phyloP scores from a whole-genome alignment of 2,113 vertebrate species.

The Pteruthius melanotis region DNA sequence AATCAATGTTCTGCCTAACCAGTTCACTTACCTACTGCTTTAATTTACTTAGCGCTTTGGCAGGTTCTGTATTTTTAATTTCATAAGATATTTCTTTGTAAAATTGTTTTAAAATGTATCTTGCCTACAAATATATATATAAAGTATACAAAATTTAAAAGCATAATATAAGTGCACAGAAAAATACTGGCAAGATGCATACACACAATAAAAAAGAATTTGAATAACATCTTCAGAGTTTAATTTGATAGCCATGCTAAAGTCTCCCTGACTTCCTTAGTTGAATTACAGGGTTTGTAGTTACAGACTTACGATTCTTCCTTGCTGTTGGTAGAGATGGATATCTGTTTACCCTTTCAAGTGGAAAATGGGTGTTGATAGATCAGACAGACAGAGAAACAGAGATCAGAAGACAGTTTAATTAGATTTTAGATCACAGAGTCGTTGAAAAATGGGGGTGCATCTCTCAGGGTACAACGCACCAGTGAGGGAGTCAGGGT shows the following conservation, averaged over 20 bases:
- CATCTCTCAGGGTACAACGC: not conserved
- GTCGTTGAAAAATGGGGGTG: not conserved
- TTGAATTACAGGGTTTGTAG: not conserved
- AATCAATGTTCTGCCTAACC: not conserved
- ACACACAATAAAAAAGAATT: not conserved
- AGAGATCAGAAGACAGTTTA: not conserved
- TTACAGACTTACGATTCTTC: not conserved
- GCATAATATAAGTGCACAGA: not conserved
- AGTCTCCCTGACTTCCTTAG: not conserved
- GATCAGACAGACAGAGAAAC: not conserved
- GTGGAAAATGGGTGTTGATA: constrained; percentile 6
- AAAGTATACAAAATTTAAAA: not conserved
- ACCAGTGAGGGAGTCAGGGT: not conserved
- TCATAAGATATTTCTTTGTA: not conserved
- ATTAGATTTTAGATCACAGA: constrained; percentile 6
- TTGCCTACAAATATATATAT: not conserved
- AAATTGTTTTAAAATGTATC: not conserved
- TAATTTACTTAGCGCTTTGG: not conserved
- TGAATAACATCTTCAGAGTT: not conserved
- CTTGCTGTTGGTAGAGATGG: not conserved
- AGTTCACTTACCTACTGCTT: not conserved
- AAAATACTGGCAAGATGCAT: not conserved
- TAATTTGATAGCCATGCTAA: not conserved
- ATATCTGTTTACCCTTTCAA: constrained; percentile 27
- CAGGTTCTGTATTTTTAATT: not conserved